Percentiles rank a stretch among this genome's conserved stretches.
phyloP scores from a whole-genome alignment of 2,797 vertebrate species.

The Xerus rutilus region DNA sequence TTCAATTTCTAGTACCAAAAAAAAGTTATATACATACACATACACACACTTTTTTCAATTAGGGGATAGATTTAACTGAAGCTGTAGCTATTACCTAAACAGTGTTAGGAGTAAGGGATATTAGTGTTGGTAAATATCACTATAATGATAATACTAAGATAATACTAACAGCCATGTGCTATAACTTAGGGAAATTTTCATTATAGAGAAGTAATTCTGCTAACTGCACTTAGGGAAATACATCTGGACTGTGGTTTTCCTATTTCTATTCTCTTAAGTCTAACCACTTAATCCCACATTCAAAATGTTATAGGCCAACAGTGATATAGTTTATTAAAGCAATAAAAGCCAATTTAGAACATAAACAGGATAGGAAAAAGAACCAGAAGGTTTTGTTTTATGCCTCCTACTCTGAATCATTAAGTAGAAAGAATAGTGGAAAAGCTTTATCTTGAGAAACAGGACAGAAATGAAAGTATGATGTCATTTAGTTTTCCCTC shows the following conservation, averaged over 20 bases:
- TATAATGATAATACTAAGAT: neutral
- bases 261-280: constrained; percentile 35
- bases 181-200: constrained; percentile 2
- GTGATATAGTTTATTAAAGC: constrained; percentile 59
- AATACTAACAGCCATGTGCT: neutral
- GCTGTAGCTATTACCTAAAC: constrained; percentile 28
- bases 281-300: constrained; percentile 39
- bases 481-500: constrained; percentile 38
- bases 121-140: neutral
- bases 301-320: constrained; percentile 19
- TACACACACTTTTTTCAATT: neutral
- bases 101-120: neutral
- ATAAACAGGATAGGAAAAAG: constrained; percentile 57
- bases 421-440: constrained; percentile 35
- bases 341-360: constrained; percentile 58
- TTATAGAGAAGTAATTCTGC: constrained; percentile 36
- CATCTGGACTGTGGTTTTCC: constrained; percentile 45
- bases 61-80: neutral
- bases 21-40: no score
- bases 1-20: no score
- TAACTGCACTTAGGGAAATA: constrained; percentile 15
- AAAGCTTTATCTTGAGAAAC: constrained; percentile 63
- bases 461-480: constrained; percentile 35
- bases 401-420: constrained; percentile 11
- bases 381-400: neutral